Evolutionary conservation across 2,888 invertebrate genomes (phyloP), one percentile per base, ranked within the genome.

Genomic region (Noctua comes): DNA sequence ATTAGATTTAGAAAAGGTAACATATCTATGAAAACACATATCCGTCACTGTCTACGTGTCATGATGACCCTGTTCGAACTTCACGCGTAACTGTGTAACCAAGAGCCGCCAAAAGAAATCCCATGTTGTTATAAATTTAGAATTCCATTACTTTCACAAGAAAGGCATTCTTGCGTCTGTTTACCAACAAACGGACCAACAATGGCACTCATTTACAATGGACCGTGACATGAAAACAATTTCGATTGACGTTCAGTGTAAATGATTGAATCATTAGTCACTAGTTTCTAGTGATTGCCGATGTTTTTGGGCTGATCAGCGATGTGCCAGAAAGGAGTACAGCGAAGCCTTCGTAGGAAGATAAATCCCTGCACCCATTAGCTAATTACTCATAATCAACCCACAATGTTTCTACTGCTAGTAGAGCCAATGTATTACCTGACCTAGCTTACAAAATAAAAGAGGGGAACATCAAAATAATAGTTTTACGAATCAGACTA

Each of bases 161-260:
- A 84, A 88, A 43, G 43, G n/a, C 66, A 66, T 66, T 43, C 43
- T 43, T 75, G 82, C 65, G 40, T 68, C 68, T 86, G 76, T 87
- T 87, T 88, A 86, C 78, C 54, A 86, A 87, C 77, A 88, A 66
- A 13, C 21, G 36, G 48, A 11, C 46, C 54, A 78, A 88, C 88
- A 88, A 88, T 72, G 73, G 66, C 73, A 59, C 68, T 69, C 65
- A 21, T 72, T 79, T 79, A 84, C 77, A 86, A 86, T 88, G 78
- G 84, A 51, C 70, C 43, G 68, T 73, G 86, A 77, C 76, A 76
- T 77, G 76, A 76, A 81, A 88, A 88, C 87, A 86, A 86, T 43
- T 72, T 66, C 43, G 40, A 77, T 69, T 75, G 77, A 77, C 76
- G 69, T 27, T 73, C 31, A 65, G 48, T 31, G 40, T 2, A 68